These are phyloP conservation scores for Thalassarche chlororhynchos DNA, from an alignment of 2,113 vertebrate genomes.

Conservation along the genomic window DNA sequence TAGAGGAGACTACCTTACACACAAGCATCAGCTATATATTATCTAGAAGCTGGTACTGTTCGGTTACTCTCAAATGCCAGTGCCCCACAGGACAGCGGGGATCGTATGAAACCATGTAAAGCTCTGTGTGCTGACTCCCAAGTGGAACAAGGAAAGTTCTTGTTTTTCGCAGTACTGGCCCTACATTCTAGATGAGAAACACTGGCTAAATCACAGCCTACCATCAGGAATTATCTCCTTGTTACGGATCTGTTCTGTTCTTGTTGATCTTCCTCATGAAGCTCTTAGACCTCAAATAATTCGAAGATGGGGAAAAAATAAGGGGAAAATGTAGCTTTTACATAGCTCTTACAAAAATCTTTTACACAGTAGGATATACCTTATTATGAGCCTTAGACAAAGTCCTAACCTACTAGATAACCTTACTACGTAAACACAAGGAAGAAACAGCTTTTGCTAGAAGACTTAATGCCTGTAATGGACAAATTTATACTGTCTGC, in stretches of 20 bases:
- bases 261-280: background rate
- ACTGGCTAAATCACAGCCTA: background rate
- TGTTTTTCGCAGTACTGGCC: background rate
- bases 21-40: background rate
- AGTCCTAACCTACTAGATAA: background rate
- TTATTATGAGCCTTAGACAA: background rate
- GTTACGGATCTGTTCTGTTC: background rate
- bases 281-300: background rate
- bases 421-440: background rate
- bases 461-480: background rate
- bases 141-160: background rate
- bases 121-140: background rate
- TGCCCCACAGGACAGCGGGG: no score
- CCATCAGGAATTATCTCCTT: background rate
- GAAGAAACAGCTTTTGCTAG: background rate
- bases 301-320: background rate
- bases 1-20: background rate
- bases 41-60: background rate
- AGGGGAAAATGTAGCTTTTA: background rate
- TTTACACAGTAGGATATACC: background rate
- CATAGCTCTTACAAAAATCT: background rate
- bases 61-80: background rate
- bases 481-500: background rate
- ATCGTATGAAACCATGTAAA: background rate
- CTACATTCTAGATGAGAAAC: background rate